Evolutionary conservation across 2,113 vertebrate species (phyloP).

Genomic region (Centrocercus urophasianus): DNA sequence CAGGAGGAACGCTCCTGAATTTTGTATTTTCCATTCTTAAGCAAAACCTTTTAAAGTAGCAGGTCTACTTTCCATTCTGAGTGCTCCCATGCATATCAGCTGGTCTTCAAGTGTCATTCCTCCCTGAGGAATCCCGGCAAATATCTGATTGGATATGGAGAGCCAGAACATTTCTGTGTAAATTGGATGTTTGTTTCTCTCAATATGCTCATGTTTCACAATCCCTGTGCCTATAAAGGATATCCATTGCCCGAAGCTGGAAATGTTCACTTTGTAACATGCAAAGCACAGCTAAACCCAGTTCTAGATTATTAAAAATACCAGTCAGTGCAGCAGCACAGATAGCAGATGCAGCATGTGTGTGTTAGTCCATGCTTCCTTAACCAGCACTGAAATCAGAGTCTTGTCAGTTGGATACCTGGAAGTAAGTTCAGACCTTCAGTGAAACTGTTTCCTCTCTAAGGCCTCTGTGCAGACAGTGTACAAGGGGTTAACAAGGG

Average conservation of each 20-base stretch:
- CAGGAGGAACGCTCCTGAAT: not conserved
- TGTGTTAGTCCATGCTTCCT: not conserved
- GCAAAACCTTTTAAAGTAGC: not conserved
- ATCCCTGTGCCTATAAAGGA: slow-evolving; percentile 37
- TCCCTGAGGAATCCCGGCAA: not conserved
- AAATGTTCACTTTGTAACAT: slow-evolving; percentile 45
- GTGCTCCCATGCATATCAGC: slow-evolving; percentile 21
- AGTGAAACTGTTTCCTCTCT: slow-evolving; percentile 68
- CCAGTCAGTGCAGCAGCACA: not conserved
- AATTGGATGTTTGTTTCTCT: slow-evolving; percentile 69
- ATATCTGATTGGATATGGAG: slow-evolving; percentile 44
- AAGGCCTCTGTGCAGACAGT: slow-evolving; percentile 46
- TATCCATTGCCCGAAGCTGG: slow-evolving; percentile 52
- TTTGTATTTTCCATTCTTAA: not conserved
- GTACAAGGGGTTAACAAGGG: slow-evolving; percentile 80
- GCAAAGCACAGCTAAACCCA: not conserved
- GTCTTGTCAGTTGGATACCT: slow-evolving; percentile 36
- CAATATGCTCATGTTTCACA: slow-evolving; percentile 58
- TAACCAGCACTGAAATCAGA: slow-evolving; percentile 47
- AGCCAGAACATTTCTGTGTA: slow-evolving; percentile 59
- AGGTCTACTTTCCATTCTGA: not conserved
- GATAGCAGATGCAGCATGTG: not conserved
- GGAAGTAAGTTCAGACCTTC: slow-evolving; percentile 23
- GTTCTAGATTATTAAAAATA: not conserved
- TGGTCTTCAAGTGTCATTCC: slow-evolving; percentile 58